A percentile compares a stretch with the other conserved stretches of the same genome.
Evolutionary conservation across 2,797 vertebrate genomes (phyloP).

Genomic region (Apodemus agrarius): DNA sequence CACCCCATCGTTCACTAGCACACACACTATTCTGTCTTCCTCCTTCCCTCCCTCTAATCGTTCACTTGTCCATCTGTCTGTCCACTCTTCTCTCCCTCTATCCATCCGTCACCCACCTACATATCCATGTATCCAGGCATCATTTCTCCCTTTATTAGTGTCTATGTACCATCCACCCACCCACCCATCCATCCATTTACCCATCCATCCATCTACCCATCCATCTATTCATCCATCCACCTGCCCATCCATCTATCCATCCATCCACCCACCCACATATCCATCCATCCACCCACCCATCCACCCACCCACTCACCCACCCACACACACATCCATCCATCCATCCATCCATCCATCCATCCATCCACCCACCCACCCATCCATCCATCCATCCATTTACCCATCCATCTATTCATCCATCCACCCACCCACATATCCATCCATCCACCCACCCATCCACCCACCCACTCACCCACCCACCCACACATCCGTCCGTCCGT

Average conservation of each 20-base stretch:
- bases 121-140: fast-evolving
- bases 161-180: not conserved
- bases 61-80: not conserved
- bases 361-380: not conserved
- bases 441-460: not conserved
- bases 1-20: fast-evolving
- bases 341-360: not conserved
- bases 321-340: not conserved
- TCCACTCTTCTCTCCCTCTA: not conserved
- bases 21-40: not conserved
- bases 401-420: not conserved
- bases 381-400: too few relatives aligned
- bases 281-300: not conserved
- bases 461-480: not conserved
- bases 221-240: not conserved
- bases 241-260: too few relatives aligned
- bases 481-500: fast-evolving
- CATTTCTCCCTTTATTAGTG: not conserved
- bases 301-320: fast-evolving
- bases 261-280: fast-evolving
- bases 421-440: fast-evolving
- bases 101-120: too few relatives aligned
- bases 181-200: not conserved
- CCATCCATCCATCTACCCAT: not conserved
- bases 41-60: fast-evolving